A percentile compares a stretch with the other conserved stretches of the same genome.
phyloP scores from a whole-genome alignment of 2,888 invertebrate genomes.

The Linyphia triangularis region DNA sequence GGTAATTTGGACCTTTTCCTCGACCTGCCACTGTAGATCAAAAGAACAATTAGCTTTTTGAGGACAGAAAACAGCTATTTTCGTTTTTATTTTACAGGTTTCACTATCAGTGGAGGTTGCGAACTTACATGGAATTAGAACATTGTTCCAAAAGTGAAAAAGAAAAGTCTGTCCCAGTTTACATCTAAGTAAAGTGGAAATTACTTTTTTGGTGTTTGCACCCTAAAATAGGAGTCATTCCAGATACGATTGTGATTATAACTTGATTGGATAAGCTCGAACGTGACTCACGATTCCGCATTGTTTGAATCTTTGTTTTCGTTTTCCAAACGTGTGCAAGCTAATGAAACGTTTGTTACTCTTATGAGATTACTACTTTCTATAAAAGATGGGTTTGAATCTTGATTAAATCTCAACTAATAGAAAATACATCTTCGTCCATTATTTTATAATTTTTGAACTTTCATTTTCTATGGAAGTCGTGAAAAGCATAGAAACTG shows the following conservation, averaged over 20 bases:
- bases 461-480: too few species aligned
- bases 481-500: too few species aligned
- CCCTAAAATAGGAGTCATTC: neutral
- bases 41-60: conserved; percentile 31
- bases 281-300: neutral
- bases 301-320: neutral
- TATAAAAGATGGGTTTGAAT: too few species aligned
- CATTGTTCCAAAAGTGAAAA: conserved; percentile 6
- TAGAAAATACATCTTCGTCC: too few species aligned
- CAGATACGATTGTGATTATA: neutral
- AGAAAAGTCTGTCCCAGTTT: neutral
- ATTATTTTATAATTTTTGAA: too few species aligned
- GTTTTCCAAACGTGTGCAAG: neutral
- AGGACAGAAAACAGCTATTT: conserved; percentile 5
- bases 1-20: neutral
- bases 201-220: neutral
- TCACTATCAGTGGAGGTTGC: conserved; percentile 15
- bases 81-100: conserved; percentile 10
- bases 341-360: neutral
- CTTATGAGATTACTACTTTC: neutral
- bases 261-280: neutral
- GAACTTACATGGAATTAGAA: neutral
- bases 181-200: neutral
- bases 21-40: neutral
- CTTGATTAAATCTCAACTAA: too few species aligned